These are phyloP conservation scores for Balanococcus diminutus DNA, from an alignment of 2,888 invertebrate genomes.

Conservation along the genomic window DNA sequence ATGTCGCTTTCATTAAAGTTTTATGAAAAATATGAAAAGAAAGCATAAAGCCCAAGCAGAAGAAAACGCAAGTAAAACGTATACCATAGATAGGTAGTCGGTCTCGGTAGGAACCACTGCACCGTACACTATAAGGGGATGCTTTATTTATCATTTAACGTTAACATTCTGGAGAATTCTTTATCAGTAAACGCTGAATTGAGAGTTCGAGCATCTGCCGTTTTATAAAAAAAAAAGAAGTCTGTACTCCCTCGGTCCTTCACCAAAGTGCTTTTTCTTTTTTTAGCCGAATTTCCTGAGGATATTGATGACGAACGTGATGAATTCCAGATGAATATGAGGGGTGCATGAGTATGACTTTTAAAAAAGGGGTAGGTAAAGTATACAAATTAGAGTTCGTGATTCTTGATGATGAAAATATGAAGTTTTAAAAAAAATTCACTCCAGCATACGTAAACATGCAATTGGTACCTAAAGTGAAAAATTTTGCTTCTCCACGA, in stretches of 20 bases:
- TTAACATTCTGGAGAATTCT: slow-evolving; percentile 36
- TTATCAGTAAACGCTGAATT: slow-evolving; percentile 21
- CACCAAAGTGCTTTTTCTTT: neutral
- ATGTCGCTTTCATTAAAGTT: slow-evolving; percentile 14
- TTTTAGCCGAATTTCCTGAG: neutral
- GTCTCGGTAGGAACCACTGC: too few species aligned
- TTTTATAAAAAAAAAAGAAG: neutral
- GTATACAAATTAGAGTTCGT: neutral
- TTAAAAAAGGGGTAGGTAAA: neutral
- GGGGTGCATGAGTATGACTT: too few species aligned
- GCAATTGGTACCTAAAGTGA: too few species aligned
- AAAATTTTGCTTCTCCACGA: too few species aligned
- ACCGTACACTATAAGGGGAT: neutral
- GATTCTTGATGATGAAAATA: too few species aligned
- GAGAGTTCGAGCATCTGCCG: slow-evolving; percentile 31
- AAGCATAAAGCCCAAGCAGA: neutral
- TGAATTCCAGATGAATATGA: neutral
- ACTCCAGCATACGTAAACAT: too few species aligned
- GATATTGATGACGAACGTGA: neutral
- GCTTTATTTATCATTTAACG: slow-evolving; percentile 34
- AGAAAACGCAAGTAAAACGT: neutral
- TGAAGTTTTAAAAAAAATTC: too few species aligned
- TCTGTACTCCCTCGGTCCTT: neutral
- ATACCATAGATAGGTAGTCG: neutral
- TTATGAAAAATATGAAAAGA: neutral